Conservation (phyloP, 2,113 vertebrate genomes). For the Psittacula cyanocephala region DNA sequence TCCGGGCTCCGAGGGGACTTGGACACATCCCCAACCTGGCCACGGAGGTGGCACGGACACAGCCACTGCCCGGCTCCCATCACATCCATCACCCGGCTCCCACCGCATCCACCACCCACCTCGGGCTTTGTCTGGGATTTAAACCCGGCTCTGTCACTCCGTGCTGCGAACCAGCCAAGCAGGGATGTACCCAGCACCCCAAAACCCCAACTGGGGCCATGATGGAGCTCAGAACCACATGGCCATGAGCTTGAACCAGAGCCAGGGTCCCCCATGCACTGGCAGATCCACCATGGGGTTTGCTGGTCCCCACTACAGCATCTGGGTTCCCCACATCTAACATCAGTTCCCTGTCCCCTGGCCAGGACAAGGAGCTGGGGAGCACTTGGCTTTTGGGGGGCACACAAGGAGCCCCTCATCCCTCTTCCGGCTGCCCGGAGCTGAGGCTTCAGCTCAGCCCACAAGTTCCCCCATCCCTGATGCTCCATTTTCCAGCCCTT, state of each 20-base stretch:
- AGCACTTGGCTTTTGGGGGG: not conserved
- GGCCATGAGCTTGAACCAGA: rapidly evolving
- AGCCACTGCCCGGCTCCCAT: not conserved
- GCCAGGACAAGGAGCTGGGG: not conserved
- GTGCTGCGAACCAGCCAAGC: rapidly evolving
- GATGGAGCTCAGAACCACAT: not conserved
- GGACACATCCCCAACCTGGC: rapidly evolving
- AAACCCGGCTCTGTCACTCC: not conserved
- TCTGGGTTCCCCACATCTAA: not conserved
- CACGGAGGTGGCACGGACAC: not conserved
- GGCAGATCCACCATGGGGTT: no score
- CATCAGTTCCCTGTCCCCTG: rapidly evolving
- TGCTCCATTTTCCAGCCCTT: slow-evolving; percentile 36
- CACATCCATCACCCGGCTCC: not conserved
- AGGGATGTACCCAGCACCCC: not conserved
- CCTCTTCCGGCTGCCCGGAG: not conserved
- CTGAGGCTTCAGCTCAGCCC: not conserved
- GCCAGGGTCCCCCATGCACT: rapidly evolving
- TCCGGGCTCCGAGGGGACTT: rapidly evolving
- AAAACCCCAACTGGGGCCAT: rapidly evolving
- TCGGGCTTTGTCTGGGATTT: not conserved
- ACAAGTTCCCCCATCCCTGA: not conserved
- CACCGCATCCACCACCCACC: not conserved
- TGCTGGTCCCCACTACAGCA: not conserved
- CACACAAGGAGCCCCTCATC: not conserved